Base-by-base conservation (phyloP, 92 coral and sea anemone species). In the Zoanthus gigantus region DNA sequence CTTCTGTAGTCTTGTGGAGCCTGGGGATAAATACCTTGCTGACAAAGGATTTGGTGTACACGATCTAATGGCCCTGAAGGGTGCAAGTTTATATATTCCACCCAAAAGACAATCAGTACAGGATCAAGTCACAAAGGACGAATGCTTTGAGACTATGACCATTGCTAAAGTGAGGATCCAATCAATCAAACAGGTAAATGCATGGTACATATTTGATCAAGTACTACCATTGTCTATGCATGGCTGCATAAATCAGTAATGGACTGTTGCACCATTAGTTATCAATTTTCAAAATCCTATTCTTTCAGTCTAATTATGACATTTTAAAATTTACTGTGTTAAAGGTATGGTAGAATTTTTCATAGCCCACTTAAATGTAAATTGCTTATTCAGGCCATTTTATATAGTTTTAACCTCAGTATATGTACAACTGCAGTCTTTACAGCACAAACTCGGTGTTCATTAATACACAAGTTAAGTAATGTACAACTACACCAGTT, bases 231-330 rank as follows among this genome's bases (percentile, higher is more conserved):
- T 89, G 32, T 23, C 10, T 3, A 50, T 89, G 86, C 81, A 89
- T 85, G 90, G 86, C 17, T 85, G 83, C 12, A 66, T 92, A 12
- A 91, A 84, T 67, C 91, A 88, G 67, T 23, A 86, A 18, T 92
- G 94, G 94, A 86, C 90, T 42, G 90, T 89, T 11, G 77, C 88
- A 9, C 65, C 88, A 12, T 58, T 92, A 46, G 71, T 89, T 15
- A 76, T 79, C 32, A 89, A 92, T 50, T 37, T 85, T 72, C 90
- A 92, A 63, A 86, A 86, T 8, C 92, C 42, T 2, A 37, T 37
- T 37, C 2, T 37, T 37, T 37, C 42, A 2, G 42, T 37, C 42
- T 37, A 23, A 23, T 23, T 23, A 23, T 23, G 23, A 23, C 23
- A 23, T 23, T 23, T 23, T 23, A 23, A 23, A 23, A 23, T 23